A percentile compares a stretch with the other conserved stretches of the same genome.
Conservation (phyloP, 2,797 vertebrate species). For the Pogoniulus pusillus region DNA sequence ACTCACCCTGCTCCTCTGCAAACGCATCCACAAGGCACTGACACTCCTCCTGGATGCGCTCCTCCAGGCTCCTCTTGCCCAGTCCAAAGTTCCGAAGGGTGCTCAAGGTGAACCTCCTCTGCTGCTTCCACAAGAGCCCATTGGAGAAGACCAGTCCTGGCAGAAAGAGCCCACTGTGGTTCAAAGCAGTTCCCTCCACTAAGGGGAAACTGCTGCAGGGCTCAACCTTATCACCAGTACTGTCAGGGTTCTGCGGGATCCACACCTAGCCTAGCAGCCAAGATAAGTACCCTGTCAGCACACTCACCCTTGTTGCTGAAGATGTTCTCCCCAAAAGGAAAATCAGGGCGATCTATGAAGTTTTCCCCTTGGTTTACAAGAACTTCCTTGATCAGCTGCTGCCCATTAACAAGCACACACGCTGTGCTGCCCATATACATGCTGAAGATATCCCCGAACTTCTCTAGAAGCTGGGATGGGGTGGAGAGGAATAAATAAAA, state of each 20-base stretch:
- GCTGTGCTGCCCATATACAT: constrained; percentile 60
- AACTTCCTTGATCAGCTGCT: constrained; percentile 82
- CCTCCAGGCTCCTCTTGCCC: constrained; percentile 77
- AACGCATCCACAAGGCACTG: constrained; percentile 31
- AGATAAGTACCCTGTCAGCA: fast-evolving
- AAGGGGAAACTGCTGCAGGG: neutral
- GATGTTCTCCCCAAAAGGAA: constrained; percentile 49
- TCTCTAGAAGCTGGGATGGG: constrained; percentile 69
- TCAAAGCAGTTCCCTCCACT: fast-evolving
- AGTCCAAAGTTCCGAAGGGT: constrained; percentile 77
- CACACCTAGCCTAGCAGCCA: neutral
- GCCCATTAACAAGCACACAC: constrained; percentile 77
- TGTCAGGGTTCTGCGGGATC: neutral
- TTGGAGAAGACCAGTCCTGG: constrained; percentile 58
- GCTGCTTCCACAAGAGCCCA: constrained; percentile 76
- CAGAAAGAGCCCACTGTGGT: fast-evolving
- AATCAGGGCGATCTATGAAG: constrained; percentile 77
- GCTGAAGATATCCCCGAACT: constrained; percentile 82
- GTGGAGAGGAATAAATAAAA: neutral
- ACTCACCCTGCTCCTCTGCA: constrained; percentile 70
- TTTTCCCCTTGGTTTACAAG: constrained; percentile 81
- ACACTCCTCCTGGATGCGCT: constrained; percentile 75
- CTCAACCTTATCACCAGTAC: neutral
- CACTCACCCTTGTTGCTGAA: constrained; percentile 77
- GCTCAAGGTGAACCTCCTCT: constrained; percentile 76